Percentiles rank a stretch among this genome's conserved stretches.
These are phyloP conservation scores for Chiroxiphia lanceolata DNA, from an alignment of 2,797 vertebrate genomes.

Conservation along the genomic window DNA sequence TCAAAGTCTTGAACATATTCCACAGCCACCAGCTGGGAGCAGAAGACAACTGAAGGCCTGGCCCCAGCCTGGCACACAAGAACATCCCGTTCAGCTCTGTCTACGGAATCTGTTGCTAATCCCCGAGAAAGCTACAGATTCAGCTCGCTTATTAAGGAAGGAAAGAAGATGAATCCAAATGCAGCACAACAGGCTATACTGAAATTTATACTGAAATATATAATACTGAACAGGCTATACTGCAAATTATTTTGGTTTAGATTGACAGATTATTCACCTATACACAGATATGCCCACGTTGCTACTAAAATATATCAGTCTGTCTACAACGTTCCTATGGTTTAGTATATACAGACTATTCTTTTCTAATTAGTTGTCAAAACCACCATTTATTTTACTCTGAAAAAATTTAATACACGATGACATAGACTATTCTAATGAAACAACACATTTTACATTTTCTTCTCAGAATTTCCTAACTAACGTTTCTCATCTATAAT, in stretches of 20 bases:
- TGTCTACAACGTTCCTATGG: background rate
- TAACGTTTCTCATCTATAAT: background rate
- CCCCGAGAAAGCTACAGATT: background rate
- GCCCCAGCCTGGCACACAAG: background rate
- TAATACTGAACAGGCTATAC: no score
- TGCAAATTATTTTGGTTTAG: background rate
- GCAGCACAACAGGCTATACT: background rate
- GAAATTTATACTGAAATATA: background rate
- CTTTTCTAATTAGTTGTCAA: background rate
- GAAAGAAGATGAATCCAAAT: background rate
- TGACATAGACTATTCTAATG: background rate
- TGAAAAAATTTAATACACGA: background rate
- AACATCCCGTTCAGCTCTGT: background rate
- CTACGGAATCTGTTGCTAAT: rapidly evolving
- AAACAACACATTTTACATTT: background rate
- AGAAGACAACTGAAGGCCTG: background rate
- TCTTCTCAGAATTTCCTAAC: background rate
- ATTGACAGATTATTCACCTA: background rate
- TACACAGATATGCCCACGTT: background rate
- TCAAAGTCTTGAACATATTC: background rate
- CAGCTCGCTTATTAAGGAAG: background rate
- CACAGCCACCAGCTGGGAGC: background rate
- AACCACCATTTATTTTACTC: background rate
- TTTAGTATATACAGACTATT: background rate
- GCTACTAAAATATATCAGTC: background rate